phyloP scores from a whole-genome alignment of 2,888 invertebrate species.

The Rhaphigaster nebulosa region DNA sequence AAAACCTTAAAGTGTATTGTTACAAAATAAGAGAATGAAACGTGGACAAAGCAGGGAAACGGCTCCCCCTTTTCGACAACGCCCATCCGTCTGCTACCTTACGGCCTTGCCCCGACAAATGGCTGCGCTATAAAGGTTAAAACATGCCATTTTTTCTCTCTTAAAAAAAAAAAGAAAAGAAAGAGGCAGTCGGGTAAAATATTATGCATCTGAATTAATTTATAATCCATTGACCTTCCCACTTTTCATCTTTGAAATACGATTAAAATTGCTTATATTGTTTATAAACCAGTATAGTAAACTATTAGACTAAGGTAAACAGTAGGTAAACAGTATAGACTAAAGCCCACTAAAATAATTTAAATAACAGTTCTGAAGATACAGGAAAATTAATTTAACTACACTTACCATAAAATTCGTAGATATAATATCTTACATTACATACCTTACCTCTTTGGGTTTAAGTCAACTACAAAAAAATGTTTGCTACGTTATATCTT shows the following conservation, averaged over 20 bases:
- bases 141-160: neutral
- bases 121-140: neutral
- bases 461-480: too few relatives aligned
- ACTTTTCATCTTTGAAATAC: neutral
- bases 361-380: too few relatives aligned
- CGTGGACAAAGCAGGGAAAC: neutral
- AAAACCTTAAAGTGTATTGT: too few relatives aligned
- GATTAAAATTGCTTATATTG: neutral
- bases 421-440: too few relatives aligned
- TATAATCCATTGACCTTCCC: neutral
- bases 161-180: neutral
- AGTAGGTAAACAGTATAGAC: too few relatives aligned
- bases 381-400: too few relatives aligned
- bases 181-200: neutral
- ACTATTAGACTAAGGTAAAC: too few relatives aligned
- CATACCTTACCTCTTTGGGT: too few relatives aligned
- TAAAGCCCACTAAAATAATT: too few relatives aligned
- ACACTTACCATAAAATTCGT: too few relatives aligned
- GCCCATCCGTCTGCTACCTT: neutral
- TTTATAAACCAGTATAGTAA: neutral
- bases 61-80: neutral
- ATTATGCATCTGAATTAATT: neutral
- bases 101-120: slow-evolving; percentile 12
- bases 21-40: neutral
- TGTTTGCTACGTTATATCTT: too few relatives aligned